Evolutionary conservation across 2,113 vertebrate species (phyloP), one percentile per base, ranked within the genome.

Genomic region (Etheostoma cragini): DNA sequence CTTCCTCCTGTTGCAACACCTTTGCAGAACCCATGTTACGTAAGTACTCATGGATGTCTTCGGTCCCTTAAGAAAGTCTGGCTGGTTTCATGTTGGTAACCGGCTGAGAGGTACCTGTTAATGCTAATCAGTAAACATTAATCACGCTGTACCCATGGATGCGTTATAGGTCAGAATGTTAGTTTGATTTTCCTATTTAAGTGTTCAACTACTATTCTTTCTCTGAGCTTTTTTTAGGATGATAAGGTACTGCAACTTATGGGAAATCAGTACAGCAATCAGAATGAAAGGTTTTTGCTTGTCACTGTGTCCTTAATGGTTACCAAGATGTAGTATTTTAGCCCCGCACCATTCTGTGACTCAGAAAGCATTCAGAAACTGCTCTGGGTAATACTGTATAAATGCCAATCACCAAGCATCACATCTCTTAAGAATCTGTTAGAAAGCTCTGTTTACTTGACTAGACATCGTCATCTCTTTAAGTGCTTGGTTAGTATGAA

Each of bases 101-200:
- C 69, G 56, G 77, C 90, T 89, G 66, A 89, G 77, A 81, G 33
- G 86, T 87, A 80, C 85, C 87, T 87, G 80, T 78, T 50, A n/a
- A 86, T 58, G 47, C 87, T 90, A 50, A 85, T 91, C 68, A 54
- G 45, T 87, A 75, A 84, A 67, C 21, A 47, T 85, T 70, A 58
- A 76, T 81, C 57, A 38, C 46, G 54, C 33, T 15, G 72, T 79
- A 74, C 71, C 84, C 50, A 80, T 71, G 38, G 67, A 81, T 80
- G 64, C 76, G 46, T 81, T 71, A 71, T 73, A 78, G 65, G 61
- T 67, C 30, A 50, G 62, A 64, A 79, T 80, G 73, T 61, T 69
- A 49, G 53, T 80, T 72, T 62, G 11, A 64, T 79, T 77, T 62
- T 80, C 26, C 64, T 54, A 42, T 73, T 65, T 38, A 71, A 83